phyloP scores from a whole-genome alignment of 1,140 invertebrate genomes.

The Scaptomyza graminum region DNA sequence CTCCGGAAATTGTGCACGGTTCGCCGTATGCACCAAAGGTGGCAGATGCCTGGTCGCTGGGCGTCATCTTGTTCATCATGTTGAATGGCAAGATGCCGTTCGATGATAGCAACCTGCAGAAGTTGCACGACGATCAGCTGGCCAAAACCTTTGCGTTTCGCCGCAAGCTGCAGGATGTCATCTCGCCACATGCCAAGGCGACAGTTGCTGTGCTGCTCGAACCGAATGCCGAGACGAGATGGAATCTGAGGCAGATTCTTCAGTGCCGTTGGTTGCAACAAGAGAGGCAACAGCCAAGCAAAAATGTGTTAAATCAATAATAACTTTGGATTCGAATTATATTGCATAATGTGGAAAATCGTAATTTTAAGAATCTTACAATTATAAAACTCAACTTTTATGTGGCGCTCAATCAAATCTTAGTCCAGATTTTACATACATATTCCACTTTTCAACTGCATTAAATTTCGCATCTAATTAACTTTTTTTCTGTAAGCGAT shows the following conservation, averaged over 20 bases:
- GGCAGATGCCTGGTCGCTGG: slow-evolving; percentile 92
- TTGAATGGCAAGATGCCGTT: slow-evolving; percentile 95
- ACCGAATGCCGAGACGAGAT: slow-evolving; percentile 89
- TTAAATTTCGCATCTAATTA: too few species aligned
- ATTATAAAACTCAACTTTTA: not conserved
- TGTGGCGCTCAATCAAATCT: too few species aligned
- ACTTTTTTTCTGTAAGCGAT: too few species aligned
- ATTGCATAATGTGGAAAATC: too few species aligned
- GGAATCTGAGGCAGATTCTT: slow-evolving; percentile 88
- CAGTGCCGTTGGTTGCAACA: slow-evolving; percentile 88
- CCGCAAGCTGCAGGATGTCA: slow-evolving; percentile 86
- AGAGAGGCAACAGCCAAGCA: slow-evolving; percentile 6
- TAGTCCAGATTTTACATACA: too few species aligned
- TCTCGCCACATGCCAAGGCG: slow-evolving; percentile 88
- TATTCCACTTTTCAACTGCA: too few species aligned
- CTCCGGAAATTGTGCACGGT: slow-evolving; percentile 91
- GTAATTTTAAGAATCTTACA: too few species aligned
- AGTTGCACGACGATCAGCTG: slow-evolving; percentile 91
- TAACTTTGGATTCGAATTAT: not conserved
- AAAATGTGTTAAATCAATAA: not conserved
- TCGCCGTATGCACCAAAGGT: slow-evolving; percentile 92
- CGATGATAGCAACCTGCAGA: slow-evolving; percentile 91
- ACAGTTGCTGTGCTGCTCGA: slow-evolving; percentile 91
- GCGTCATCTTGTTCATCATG: slow-evolving; percentile 93
- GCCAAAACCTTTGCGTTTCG: slow-evolving; percentile 91